Base-by-base conservation (phyloP, 2,888 invertebrate species). In the Euplagia quadripunctaria region DNA sequence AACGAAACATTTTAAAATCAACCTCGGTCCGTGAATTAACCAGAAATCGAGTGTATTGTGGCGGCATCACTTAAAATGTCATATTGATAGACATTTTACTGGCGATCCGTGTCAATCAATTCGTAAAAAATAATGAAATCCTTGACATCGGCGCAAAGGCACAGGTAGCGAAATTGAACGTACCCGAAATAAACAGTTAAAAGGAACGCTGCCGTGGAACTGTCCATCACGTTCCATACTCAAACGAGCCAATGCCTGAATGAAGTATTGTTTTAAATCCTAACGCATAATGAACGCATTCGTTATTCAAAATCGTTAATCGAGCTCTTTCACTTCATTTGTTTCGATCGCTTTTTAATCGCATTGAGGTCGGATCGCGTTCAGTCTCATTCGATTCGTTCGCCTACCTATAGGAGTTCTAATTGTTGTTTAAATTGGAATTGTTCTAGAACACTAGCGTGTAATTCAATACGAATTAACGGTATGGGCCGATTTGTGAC, bases 381-480 rank as follows among this genome's bases (percentile, higher is more conserved):
- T 88, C 87, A 85, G 86, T 88, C 91, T 91, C 84, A 92, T 92
- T 92, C 90, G 91, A 91, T 89, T 88, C 90, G 76, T 84, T 77
- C 79, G 78, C 86, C 84, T 80, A 80, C 86, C 84, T 82, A 82
- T 77, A 85, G 82, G 84, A 84, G 82, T 86, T 89, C 85, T 85
- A 82, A 91, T 90, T 90, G 90, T 91, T 84, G 75, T 86, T 81
- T 75, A 86, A 88, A 89, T 89, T 88, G 87, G 88, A 85, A 90
- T 91, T 91, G 88, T 94, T 90, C 89, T 91, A 86, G 86, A 87
- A 89, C 88, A 88, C 87, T 88, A 88, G 86, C 85, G 87, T 88
- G 96, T 93, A 95, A 96, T 91, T 94, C 94, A 94, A 96, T 96
- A 95, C 89, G 94, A 94, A 95, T 96, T 95, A 95, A 94, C 92